Evolutionary conservation across 2,888 invertebrate genomes (phyloP).

Genomic region (Thecophora atra): DNA sequence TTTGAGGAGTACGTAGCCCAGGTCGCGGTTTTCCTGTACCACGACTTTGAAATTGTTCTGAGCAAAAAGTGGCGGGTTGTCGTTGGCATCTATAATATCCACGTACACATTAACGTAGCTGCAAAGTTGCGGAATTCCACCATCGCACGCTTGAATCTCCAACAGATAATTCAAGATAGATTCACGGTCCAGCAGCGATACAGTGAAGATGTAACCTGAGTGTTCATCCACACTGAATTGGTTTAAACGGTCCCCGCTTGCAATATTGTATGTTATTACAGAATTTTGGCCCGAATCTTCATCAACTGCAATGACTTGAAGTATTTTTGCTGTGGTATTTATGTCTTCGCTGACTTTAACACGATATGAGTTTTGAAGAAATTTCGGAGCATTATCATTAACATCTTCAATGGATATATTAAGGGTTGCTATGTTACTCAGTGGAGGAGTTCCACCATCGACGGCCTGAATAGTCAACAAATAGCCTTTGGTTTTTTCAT

Average conservation of each 20-base stretch:
- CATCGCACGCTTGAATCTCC: slow-evolving; percentile 84
- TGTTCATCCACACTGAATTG: slow-evolving; percentile 82
- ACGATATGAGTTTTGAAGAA: slow-evolving; percentile 79
- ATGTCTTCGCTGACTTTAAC: slow-evolving; percentile 84
- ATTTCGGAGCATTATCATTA: slow-evolving; percentile 88
- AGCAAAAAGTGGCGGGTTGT: slow-evolving; percentile 87
- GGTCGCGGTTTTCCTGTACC: slow-evolving; percentile 87
- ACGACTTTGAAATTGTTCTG: slow-evolving; percentile 81
- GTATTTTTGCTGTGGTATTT: slow-evolving; percentile 74
- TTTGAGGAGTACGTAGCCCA: slow-evolving; percentile 82
- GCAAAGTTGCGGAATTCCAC: slow-evolving; percentile 80
- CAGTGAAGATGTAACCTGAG: slow-evolving; percentile 81
- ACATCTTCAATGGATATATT: slow-evolving; percentile 86
- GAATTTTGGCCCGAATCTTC: slow-evolving; percentile 85
- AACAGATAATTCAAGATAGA: slow-evolving; percentile 78
- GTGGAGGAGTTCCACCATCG: slow-evolving; percentile 88
- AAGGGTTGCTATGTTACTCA: slow-evolving; percentile 86
- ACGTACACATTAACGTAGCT: slow-evolving; percentile 79
- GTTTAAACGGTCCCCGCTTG: slow-evolving; percentile 77
- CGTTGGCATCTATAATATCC: slow-evolving; percentile 89
- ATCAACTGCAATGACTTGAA: slow-evolving; percentile 85
- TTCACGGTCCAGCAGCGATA: slow-evolving; percentile 84
- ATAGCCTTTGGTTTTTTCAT: slow-evolving; percentile 86
- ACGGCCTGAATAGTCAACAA: slow-evolving; percentile 89
- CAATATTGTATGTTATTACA: slow-evolving; percentile 79